Base-by-base conservation (phyloP, 2,888 invertebrate genomes). In the Hesperia comma region DNA sequence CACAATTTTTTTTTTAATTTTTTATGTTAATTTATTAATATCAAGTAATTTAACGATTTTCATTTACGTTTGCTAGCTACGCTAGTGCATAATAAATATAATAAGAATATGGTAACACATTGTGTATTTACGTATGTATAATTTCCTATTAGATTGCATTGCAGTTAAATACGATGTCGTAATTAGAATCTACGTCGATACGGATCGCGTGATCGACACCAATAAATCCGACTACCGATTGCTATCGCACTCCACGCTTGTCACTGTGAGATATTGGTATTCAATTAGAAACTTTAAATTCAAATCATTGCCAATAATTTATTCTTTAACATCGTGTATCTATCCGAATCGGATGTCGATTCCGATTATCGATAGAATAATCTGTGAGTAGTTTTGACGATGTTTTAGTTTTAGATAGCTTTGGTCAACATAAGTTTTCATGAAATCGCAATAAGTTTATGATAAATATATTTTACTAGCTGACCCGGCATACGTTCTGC, bases 261-360 rank as follows among this genome's bases (percentile, higher is more conserved):
- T 63, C 62, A 26, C 33, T 32, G 41, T 40, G 5, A 49, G 49
- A 66, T 51, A 58, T 57, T 19, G 63, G 26, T 58, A 66, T 66
- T 66, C 54, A 60, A 66, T 66, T 66, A 60, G 41, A 19, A 41
- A 32, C 43, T 66, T 66, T 53, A 60, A 66, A 66, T 60, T 60
- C 58, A 58, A 51, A 51, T 54, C 14, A 54, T 60, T 54, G 53
- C 60, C 32, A 26, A 32, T 60, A 60, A 66, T 60, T 53, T 66
- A 66, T 58, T 60, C 57, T 17, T 10, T 41, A 26, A 66, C 53
- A 66, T 41, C 58, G 32, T 53, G 57, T 60, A 53, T 66, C 46
- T 63, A 12, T 19, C 43, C 15, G 43, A 19, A 49, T 49, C 49
- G 49, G 8, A 49, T 19, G 49, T 49, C 10, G 19, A 49, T 19